Evolutionary conservation across 1,140 invertebrate genomes (phyloP).

Genomic region (Drosophila pandora): DNA sequence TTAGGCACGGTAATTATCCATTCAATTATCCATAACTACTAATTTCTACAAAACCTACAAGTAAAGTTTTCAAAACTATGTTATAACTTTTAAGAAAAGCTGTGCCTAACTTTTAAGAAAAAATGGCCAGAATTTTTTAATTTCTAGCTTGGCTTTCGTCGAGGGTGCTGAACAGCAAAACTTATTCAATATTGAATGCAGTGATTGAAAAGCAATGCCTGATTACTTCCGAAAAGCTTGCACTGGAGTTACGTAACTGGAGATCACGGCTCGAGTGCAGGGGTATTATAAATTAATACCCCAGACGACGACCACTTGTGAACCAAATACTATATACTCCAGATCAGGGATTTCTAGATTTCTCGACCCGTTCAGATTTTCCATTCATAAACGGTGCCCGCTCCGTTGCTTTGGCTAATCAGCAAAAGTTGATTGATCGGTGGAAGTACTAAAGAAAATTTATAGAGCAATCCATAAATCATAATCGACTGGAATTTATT

Average conservation of each 20-base stretch:
- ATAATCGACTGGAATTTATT: constrained; percentile 67
- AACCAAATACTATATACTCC: constrained; percentile 11
- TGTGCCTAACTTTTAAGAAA: no score
- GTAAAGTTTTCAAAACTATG: no score
- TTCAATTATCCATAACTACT: not conserved
- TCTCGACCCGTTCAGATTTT: constrained; percentile 41
- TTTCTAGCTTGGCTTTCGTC: no score
- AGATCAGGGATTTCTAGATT: constrained; percentile 39
- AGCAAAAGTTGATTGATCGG: constrained; percentile 64
- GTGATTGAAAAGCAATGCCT: constrained; percentile 14
- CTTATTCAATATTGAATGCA: not conserved
- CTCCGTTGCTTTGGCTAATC: constrained; percentile 28
- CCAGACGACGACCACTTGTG: constrained; percentile 20
- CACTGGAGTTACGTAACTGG: constrained; percentile 32
- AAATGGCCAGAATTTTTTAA: no score
- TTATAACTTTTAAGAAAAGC: no score
- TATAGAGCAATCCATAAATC: constrained; percentile 63
- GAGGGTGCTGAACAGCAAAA: not conserved
- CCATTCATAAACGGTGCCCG: constrained; percentile 29
- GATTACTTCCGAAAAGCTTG: constrained; percentile 35
- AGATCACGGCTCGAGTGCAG: constrained; percentile 29
- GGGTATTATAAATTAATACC: constrained; percentile 29
- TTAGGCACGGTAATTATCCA: not conserved
- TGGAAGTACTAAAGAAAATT: constrained; percentile 42
- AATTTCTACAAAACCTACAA: no score